A percentile compares a stretch with the other conserved stretches of the same genome.
phyloP scores from a whole-genome alignment of 2,888 invertebrate species.

The Hybos culiciformis region DNA sequence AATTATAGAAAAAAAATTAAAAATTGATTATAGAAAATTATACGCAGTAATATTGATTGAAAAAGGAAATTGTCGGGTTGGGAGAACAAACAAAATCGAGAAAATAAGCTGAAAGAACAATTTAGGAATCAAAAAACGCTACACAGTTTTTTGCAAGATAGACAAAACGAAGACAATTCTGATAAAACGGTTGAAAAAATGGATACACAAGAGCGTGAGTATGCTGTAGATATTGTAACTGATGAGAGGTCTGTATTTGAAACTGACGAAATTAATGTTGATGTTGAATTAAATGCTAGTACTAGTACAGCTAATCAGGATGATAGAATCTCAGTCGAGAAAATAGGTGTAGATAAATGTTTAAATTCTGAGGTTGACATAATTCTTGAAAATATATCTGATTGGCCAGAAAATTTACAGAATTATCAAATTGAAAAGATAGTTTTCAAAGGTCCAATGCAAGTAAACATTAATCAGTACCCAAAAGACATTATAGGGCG shows the following conservation, averaged over 20 bases:
- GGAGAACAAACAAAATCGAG: background rate
- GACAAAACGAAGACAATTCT: background rate
- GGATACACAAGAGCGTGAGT: slow-evolving; percentile 1
- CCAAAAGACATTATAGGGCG: background rate
- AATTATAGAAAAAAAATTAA: background rate
- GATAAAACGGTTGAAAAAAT: background rate
- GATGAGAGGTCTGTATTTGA: background rate
- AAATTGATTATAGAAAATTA: background rate
- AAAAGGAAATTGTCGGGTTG: background rate
- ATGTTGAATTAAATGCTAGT: background rate
- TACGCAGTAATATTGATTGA: background rate
- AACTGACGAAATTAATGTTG: background rate
- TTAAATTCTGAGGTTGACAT: background rate
- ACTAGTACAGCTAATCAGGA: background rate
- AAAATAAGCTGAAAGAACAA: background rate
- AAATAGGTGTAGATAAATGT: too few species aligned
- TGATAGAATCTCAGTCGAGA: too few species aligned
- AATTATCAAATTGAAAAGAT: slow-evolving; percentile 1
- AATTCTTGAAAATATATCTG: background rate
- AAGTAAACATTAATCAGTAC: background rate
- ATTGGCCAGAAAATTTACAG: background rate
- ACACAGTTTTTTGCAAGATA: background rate
- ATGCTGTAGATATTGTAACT: background rate
- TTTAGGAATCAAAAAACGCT: background rate
- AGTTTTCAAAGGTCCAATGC: slow-evolving; percentile 1